Evolutionary conservation across 1,140 invertebrate genomes (phyloP), one percentile per base, ranked within the genome.

Genomic region (Pomacea maculata): DNA sequence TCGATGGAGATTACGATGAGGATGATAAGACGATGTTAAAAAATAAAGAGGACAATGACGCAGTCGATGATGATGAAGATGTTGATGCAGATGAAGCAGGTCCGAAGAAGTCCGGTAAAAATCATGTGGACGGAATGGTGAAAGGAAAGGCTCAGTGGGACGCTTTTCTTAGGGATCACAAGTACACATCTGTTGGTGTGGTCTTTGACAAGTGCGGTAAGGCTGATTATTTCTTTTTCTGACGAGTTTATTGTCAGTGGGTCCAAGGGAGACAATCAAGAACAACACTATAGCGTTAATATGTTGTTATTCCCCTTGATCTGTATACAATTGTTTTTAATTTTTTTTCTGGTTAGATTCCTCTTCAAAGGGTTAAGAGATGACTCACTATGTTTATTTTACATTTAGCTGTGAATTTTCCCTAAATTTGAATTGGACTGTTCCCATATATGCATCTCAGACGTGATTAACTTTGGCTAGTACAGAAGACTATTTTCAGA

Each of bases 171-270:
- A 17, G 57, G 1, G 54, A 65, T 3, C 72, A 83, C 55, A 65
- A 78, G 12, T 76, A 79, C 73, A 75, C 79, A 0, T n/a, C 63
- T 63, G 71, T 83, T 9, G 82, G 82, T 19, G 79, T 68, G 29
- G 78, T 83, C 0, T 80, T 64, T 45, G 70, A 83, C 65, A 64
- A n/a, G 54, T 83, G 82, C 74, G 82, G 82, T 82, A 73, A 68
- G 21, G 12, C 57, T 64, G 34, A 63, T 19, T 25, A 25, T 25
- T 25, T 25, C 25, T 25, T 25, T 25, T 19, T 34, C 67, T 34
- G 63, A 64, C 14, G 9, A 52, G 4, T 52, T 21, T 70, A 7
- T 70, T 65, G 34, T 3, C 70, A 9, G 29, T 25, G 55, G 12
- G 10, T 75, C 21, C 65, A 4, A 29, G n/a, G 34, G 8, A 65